These are phyloP conservation scores for Pseudomyrmex sp. DNA, from an alignment of 1,140 invertebrate genomes.

Conservation along the genomic window DNA sequence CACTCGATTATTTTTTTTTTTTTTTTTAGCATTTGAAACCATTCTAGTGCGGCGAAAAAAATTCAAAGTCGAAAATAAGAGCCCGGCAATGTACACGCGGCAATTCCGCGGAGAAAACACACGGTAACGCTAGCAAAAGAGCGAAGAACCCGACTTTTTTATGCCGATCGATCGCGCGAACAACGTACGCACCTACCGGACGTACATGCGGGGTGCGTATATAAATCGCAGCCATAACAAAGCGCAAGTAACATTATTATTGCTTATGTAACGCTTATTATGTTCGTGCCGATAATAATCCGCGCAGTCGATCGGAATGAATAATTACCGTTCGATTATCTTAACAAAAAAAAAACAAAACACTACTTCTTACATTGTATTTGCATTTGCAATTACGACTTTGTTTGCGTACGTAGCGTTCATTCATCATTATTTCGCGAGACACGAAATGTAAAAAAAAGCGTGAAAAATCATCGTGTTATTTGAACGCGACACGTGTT, in stretches of 20 bases:
- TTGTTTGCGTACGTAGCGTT: not conserved
- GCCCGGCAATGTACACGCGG: too few relatives aligned
- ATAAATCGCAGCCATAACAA: constrained; percentile 22
- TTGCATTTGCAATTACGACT: constrained; percentile 19
- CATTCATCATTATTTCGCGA: constrained; percentile 21
- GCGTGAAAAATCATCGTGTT: too few relatives aligned
- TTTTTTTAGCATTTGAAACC: too few relatives aligned
- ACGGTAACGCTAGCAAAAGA: not conserved
- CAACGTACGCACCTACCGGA: not conserved
- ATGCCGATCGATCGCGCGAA: not conserved
- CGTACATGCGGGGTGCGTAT: not conserved
- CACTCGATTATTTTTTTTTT: too few relatives aligned
- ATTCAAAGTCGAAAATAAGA: too few relatives aligned
- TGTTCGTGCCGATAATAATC: constrained; percentile 13
- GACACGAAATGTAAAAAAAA: not conserved
- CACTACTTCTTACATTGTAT: constrained; percentile 5
- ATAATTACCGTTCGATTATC: constrained; percentile 42
- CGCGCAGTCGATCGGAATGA: not conserved
- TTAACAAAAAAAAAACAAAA: constrained; percentile 13
- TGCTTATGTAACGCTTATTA: constrained; percentile 16
- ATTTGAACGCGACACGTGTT: not conserved
- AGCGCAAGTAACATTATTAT: not conserved
- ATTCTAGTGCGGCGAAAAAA: too few relatives aligned
- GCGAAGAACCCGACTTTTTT: constrained; percentile 8
- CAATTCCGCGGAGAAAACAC: not conserved